phyloP scores from a whole-genome alignment of 2,888 invertebrate species.

The Lasioglossum oenotherae region DNA sequence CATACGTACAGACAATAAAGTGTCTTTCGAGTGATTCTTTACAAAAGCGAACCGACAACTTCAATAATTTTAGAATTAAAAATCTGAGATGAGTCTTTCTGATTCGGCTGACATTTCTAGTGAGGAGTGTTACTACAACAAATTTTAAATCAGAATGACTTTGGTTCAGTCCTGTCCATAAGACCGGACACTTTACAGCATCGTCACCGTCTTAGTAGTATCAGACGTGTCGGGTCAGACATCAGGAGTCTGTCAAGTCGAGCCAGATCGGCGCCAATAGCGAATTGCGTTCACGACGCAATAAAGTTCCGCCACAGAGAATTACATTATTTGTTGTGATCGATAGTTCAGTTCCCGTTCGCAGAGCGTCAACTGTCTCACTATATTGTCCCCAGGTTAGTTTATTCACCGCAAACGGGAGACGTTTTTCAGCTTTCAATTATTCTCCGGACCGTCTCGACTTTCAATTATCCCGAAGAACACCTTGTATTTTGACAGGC shows the following conservation, averaged over 20 bases:
- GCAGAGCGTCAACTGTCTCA: neutral
- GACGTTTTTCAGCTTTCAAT: constrained; percentile 13
- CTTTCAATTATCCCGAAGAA: neutral
- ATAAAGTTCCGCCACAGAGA: constrained; percentile 3
- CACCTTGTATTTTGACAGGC: neutral
- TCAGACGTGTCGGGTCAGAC: constrained; percentile 43
- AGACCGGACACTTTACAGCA: neutral
- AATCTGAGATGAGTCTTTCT: neutral
- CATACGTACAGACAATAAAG: neutral
- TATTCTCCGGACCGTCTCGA: constrained; percentile 20
- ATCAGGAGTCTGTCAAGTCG: constrained; percentile 7
- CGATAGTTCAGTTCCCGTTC: constrained; percentile 14
- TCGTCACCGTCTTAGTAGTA: constrained; percentile 38
- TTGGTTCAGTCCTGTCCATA: neutral
- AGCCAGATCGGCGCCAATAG: neutral
- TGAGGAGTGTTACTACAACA: neutral
- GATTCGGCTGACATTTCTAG: neutral
- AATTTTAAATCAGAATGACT: neutral
- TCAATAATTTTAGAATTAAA: neutral
- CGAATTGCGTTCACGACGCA: neutral
- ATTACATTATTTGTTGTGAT: constrained; percentile 30
- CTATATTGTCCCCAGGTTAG: neutral
- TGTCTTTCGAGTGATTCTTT: neutral
- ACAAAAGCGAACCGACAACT: neutral
- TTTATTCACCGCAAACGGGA: constrained; percentile 23